Base-by-base conservation (phyloP, 2,113 vertebrate species). In the Struthidea cinerea region DNA sequence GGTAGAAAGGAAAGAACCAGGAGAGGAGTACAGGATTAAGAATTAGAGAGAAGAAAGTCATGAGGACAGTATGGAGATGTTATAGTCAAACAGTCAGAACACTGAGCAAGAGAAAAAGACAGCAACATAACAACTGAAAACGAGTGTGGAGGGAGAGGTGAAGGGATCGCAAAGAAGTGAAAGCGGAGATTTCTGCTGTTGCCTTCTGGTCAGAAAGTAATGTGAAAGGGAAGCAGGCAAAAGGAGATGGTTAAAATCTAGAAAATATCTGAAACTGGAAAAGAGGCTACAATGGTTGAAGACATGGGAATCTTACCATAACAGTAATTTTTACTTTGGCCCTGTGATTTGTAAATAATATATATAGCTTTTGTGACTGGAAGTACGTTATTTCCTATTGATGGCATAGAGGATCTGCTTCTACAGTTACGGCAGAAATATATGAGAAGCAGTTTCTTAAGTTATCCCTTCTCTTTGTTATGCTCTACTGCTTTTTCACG, bases 81-180 rank as follows among this genome's bases (percentile, higher is more conserved):
- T 37, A 28, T 18, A 79, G 37, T 65, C 56, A 69, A n/a, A 59
- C 42, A 47, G n/a, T 57, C 32, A 63, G 49, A 86, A 84, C 32
- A 30, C 14, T 42, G 46, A 71, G 28, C 37, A 75, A 65, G 33
- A 59, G 30, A 35, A 74, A 89, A 59, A 82, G 42, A 71, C 50
- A 83, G 44, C 5, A 30, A n/a, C 11, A 33, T 21, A 39, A 55
- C 30, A 68, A 30, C 35, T 46, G 32, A 60, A 89, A 77, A 65
- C 0, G 2, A 27, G 11, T 1, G 0, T 23, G 67, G 56, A 86
- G 26, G 11, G n/a, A 63, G 22, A 44, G n/a, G 35, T 67, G 27
- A 52, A 56, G 21, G 16, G 14, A 17, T 44, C 24, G 50, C 13
- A 46, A 56, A 56, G 53, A 84, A 22, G 17, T 83, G 30, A 46